Evolutionary conservation across 1,140 invertebrate species (phyloP), one percentile per base, ranked within the genome.

Genomic region (Aphis gossypii): DNA sequence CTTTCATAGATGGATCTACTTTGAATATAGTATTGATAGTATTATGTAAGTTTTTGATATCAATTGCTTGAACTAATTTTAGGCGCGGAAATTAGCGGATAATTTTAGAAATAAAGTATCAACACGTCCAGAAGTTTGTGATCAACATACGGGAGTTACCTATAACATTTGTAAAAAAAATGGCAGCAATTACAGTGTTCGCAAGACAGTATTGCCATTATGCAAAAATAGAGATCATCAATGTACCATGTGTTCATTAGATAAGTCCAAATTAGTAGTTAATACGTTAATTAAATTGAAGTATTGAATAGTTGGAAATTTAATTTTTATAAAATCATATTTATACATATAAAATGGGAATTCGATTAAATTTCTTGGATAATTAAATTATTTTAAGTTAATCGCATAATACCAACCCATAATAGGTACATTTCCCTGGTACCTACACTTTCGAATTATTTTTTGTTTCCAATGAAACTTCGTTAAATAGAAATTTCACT

Each of bases 171-270:
- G 48, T 56, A 89, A 89, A 56, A 89, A 38, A 38, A 35, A 89
- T 54, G 87, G 87, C 20, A 56, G 51, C 25, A 56, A 89, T 41
- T 89, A 89, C 48, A 89, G 87, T 38, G 35, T 89, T 23, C 20
- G n/a, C 46, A 89, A 89, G 51, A 89, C 48, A 38, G 41, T 89
- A 89, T 38, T 89, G 0, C 87, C 87, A 54, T 5, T 21, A 1
- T 2, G n/a, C 8, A 54, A 56, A 35, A 54, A 54, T 54, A 14
- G 51, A 23, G 7, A 89, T 35, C 46, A 21, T 38, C 82, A 23
- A 41, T 83, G 35, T 76, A 35, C 14, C 14, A n/a, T n/a, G 30
- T 76, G 60, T 20, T 18, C n/a, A n/a, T n/a, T 76, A n/a, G 30
- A 76, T 76, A 76, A 76, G n/a, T 76, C 60, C 14, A 76, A 76